A percentile compares a stretch with the other conserved stretches of the same genome.
Conservation (phyloP, 2,888 invertebrate genomes). For the Pachydiplax longipennis region DNA sequence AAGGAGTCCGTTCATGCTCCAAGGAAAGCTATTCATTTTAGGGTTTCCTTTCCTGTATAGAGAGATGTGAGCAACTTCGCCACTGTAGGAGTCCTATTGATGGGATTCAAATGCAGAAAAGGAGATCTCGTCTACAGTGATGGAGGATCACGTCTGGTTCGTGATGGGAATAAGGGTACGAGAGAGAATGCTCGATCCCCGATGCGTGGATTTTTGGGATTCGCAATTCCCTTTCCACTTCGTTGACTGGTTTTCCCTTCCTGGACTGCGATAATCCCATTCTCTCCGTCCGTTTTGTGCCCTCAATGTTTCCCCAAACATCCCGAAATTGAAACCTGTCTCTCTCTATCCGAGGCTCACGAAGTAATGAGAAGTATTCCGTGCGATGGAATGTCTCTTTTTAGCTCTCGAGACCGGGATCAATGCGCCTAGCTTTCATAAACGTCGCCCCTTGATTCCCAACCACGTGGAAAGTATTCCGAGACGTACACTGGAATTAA, state of each 20-base stretch:
- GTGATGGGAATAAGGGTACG: slow-evolving; percentile 15
- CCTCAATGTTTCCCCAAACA: not conserved
- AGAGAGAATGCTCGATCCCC: not conserved
- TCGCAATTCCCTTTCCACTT: not conserved
- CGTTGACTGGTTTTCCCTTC: not conserved
- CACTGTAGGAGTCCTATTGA: not conserved
- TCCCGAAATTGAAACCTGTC: too few species aligned
- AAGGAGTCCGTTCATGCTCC: not conserved
- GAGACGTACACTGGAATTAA: too few species aligned
- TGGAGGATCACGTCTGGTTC: not conserved
- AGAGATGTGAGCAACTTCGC: not conserved
- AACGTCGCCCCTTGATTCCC: too few species aligned
- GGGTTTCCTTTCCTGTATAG: not conserved
- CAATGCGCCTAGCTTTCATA: too few species aligned
- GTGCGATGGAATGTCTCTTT: not conserved
- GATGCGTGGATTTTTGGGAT: not conserved
- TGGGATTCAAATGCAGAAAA: not conserved
- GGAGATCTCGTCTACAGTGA: not conserved
- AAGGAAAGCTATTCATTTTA: too few species aligned
- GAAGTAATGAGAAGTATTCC: too few species aligned
- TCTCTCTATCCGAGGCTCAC: too few species aligned
- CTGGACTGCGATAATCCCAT: not conserved
- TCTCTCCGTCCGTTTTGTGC: not conserved
- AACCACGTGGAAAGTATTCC: too few species aligned
- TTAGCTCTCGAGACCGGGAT: not conserved